Percentiles rank a stretch among this genome's conserved stretches.
These are phyloP conservation scores for Caerostris darwini DNA, from an alignment of 1,140 invertebrate species.

Conservation along the genomic window DNA sequence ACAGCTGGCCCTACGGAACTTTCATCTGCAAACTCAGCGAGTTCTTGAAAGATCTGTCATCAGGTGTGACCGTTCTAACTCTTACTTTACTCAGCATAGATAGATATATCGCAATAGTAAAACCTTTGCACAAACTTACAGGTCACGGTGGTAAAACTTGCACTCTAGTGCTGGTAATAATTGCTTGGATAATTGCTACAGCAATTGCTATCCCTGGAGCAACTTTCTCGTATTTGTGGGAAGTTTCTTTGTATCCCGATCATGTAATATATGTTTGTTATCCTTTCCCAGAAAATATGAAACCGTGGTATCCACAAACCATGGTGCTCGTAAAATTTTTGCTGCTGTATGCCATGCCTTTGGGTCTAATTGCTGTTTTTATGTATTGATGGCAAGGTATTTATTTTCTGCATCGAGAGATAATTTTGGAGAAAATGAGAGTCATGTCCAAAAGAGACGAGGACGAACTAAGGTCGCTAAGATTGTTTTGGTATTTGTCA, in stretches of 20 bases:
- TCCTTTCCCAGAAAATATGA: constrained; percentile 89
- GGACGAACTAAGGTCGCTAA: constrained; percentile 86
- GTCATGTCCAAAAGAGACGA: constrained; percentile 81
- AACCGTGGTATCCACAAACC: constrained; percentile 86
- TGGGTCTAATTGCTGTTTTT: constrained; percentile 91
- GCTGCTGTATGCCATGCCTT: constrained; percentile 91
- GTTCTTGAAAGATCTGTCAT: constrained; percentile 93
- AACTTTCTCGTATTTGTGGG: constrained; percentile 87
- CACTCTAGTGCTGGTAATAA: constrained; percentile 78
- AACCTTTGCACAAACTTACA: constrained; percentile 87
- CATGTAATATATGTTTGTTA: constrained; percentile 87
- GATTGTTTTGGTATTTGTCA: constrained; percentile 92
- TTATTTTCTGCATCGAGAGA: constrained; percentile 90
- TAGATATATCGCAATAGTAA: constrained; percentile 91
- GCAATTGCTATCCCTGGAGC: constrained; percentile 89
- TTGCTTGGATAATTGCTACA: constrained; percentile 91
- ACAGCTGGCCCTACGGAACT: constrained; percentile 91
- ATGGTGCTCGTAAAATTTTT: constrained; percentile 89
- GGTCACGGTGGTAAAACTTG: constrained; percentile 84
- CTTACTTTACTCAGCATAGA: constrained; percentile 94
- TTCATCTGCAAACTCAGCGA: constrained; percentile 90
- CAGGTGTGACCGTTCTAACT: constrained; percentile 96
- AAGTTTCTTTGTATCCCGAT: constrained; percentile 82
- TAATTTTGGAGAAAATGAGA: constrained; percentile 81
- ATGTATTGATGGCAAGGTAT: constrained; percentile 92